These are phyloP conservation scores for Drosophila meridionalis DNA, from an alignment of 2,888 invertebrate genomes.

Conservation along the genomic window DNA sequence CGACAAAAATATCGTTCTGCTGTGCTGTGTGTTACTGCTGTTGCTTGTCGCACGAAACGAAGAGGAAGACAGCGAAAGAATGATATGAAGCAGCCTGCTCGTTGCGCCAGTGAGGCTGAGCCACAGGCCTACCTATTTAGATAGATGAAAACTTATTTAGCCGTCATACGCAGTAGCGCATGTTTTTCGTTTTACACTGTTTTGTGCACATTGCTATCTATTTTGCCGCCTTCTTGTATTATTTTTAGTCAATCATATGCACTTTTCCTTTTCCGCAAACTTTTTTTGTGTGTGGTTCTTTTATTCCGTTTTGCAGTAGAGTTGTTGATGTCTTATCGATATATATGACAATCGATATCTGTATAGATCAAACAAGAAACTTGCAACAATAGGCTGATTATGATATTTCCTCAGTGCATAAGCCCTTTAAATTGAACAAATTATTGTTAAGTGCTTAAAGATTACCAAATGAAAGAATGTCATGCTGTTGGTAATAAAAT, in stretches of 20 bases:
- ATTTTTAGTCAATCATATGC: conserved; percentile 66
- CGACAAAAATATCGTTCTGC: conserved; percentile 73
- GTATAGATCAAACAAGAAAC: conserved; percentile 23
- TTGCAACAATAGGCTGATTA: background rate
- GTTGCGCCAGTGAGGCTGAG: conserved; percentile 38
- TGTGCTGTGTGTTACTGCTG: conserved; percentile 47
- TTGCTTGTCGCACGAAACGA: conserved; percentile 62
- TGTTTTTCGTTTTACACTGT: conserved; percentile 48
- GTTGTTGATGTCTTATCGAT: conserved; percentile 60
- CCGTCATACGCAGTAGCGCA: conserved; percentile 62
- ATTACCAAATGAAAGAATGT: background rate
- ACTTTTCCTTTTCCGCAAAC: conserved; percentile 77
- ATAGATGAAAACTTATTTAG: conserved; percentile 30
- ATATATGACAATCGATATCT: conserved; percentile 43
- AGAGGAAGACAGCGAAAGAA: conserved; percentile 67
- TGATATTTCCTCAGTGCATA: background rate
- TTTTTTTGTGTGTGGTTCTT: conserved; percentile 70
- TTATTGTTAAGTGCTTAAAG: too few species aligned
- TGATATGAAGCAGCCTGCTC: conserved; percentile 53
- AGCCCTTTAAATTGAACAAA: background rate
- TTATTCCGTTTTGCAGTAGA: conserved; percentile 69
- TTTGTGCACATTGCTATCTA: conserved; percentile 52
- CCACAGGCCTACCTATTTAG: conserved; percentile 49
- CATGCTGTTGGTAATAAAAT: background rate
- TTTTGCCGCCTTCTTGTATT: conserved; percentile 39